Evolutionary conservation across 2,888 invertebrate species (phyloP).

Genomic region (Amiota minor): DNA sequence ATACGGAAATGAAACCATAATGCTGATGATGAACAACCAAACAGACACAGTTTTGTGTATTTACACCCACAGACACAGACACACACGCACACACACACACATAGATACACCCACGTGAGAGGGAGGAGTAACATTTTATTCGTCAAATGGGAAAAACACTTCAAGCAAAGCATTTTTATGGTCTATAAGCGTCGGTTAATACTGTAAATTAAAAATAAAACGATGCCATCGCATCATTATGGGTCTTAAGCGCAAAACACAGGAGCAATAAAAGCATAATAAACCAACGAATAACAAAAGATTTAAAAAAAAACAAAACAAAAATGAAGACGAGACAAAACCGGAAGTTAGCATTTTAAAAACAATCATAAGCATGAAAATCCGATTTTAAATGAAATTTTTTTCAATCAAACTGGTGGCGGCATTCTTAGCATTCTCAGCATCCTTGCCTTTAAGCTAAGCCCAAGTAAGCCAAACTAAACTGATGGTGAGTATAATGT

Average conservation of each 20-base stretch:
- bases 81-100: not conserved
- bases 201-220: slow-evolving; percentile 66
- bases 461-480: too few relatives aligned
- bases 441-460: too few relatives aligned
- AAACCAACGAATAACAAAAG: slow-evolving; percentile 19
- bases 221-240: slow-evolving; percentile 40
- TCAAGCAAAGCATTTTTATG: slow-evolving; percentile 52
- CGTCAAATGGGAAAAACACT: not conserved
- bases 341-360: not conserved
- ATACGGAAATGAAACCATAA: slow-evolving; percentile 56
- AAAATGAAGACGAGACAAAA: not conserved
- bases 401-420: slow-evolving; percentile 59
- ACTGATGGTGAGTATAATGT: too few relatives aligned
- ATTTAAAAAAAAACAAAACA: slow-evolving; percentile 2
- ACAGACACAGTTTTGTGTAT: slow-evolving; percentile 4
- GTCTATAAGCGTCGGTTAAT: slow-evolving; percentile 62
- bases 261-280: not conserved
- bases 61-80: not conserved
- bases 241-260: too few relatives aligned
- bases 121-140: not conserved
- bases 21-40: slow-evolving; percentile 25
- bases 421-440: too few relatives aligned
- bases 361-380: slow-evolving; percentile 48
- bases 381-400: slow-evolving; percentile 60
- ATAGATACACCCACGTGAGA: not conserved